Conservation (phyloP, 2,113 vertebrate species). For the Percina caprodes region DNA sequence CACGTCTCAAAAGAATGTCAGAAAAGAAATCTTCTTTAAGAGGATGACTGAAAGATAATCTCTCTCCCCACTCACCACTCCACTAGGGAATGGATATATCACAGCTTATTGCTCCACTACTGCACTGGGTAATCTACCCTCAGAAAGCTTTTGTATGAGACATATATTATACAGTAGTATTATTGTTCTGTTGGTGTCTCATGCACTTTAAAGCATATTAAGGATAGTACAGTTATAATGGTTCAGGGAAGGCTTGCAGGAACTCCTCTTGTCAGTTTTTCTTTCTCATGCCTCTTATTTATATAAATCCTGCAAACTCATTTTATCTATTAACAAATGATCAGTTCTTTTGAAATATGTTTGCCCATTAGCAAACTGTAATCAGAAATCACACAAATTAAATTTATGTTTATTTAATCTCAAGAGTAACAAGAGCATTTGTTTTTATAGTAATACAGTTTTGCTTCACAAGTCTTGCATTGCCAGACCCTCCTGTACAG, state of each 20-base stretch:
- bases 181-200: not conserved
- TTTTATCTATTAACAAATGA: not conserved
- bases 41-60: slow-evolving; percentile 18
- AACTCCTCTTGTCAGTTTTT: not conserved
- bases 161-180: not conserved
- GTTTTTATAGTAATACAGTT: not conserved
- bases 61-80: not conserved
- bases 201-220: not conserved
- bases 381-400: not conserved
- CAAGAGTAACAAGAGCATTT: not conserved
- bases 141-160: not conserved
- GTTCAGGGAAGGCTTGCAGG: not conserved
- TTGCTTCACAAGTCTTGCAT: too few relatives aligned
- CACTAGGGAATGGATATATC: not conserved
- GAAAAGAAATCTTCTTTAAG: slow-evolving; percentile 7
- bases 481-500: too few relatives aligned
- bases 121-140: not conserved
- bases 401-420: not conserved
- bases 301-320: not conserved
- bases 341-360: not conserved
- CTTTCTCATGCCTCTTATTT: not conserved
- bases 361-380: not conserved
- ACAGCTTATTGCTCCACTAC: slow-evolving; percentile 4
- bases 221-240: not conserved
- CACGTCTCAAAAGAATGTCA: not conserved